phyloP scores from a whole-genome alignment of 2,797 vertebrate species.

The Takifugu rubripes region DNA sequence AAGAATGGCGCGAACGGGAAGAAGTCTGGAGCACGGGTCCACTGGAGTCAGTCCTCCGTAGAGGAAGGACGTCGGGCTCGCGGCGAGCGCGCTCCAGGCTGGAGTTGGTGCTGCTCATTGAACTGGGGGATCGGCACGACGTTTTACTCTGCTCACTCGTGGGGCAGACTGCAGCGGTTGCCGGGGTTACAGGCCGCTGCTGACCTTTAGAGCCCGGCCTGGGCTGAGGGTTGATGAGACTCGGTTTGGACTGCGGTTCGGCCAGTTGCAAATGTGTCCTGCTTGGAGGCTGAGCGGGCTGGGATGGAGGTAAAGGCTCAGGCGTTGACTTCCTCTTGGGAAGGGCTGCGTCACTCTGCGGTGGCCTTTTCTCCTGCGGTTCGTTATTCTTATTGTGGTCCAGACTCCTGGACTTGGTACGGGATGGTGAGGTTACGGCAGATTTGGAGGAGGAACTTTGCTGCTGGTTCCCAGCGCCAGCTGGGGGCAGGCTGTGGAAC shows the following conservation, averaged over 20 bases:
- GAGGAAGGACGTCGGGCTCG: slow-evolving; percentile 87
- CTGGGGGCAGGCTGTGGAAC: slow-evolving; percentile 53
- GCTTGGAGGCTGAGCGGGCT: slow-evolving; percentile 33
- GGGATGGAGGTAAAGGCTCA: slow-evolving; percentile 37
- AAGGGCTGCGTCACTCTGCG: slow-evolving; percentile 26
- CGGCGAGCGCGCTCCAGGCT: slow-evolving; percentile 71
- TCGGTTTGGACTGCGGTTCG: slow-evolving; percentile 51
- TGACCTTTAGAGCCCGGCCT: slow-evolving; percentile 42
- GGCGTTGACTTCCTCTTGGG: slow-evolving; percentile 35
- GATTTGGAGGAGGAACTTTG: slow-evolving; percentile 67
- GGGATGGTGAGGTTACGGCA: slow-evolving; percentile 20
- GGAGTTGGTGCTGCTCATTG: slow-evolving; percentile 65
- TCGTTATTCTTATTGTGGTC: slow-evolving; percentile 46
- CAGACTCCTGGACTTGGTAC: slow-evolving; percentile 45
- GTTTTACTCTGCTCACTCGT: slow-evolving; percentile 55
- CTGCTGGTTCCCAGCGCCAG: slow-evolving; percentile 55
- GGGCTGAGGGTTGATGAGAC: slow-evolving; percentile 35
- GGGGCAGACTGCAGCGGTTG: slow-evolving; percentile 42
- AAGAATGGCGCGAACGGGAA: slow-evolving; percentile 81
- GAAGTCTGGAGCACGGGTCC: slow-evolving; percentile 79
- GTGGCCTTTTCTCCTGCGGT: slow-evolving; percentile 53
- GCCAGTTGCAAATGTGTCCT: slow-evolving; percentile 35
- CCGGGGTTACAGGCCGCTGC: slow-evolving; percentile 40
- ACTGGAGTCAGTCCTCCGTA: slow-evolving; percentile 84
- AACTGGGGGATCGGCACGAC: slow-evolving; percentile 59